phyloP scores from a whole-genome alignment of 2,797 vertebrate genomes.

The Chanos chanos region DNA sequence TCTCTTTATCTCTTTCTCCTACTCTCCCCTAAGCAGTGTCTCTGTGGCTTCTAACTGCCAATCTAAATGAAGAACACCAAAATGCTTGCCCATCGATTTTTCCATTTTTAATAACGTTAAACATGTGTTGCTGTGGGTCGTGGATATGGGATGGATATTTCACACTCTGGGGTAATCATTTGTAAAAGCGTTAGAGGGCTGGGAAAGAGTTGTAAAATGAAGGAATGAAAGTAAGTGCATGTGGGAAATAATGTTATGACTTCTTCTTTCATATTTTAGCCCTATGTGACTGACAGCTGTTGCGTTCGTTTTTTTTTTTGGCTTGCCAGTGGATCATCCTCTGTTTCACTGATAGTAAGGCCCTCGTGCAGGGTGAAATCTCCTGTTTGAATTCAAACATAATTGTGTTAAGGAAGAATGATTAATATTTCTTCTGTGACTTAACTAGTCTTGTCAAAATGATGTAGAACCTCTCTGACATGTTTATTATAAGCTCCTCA shows the following conservation, averaged over 20 bases:
- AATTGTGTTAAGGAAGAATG: too few species aligned
- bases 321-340: constrained; percentile 48
- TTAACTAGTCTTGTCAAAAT: too few species aligned
- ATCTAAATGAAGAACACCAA: constrained; percentile 48
- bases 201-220: background rate
- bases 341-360: constrained; percentile 36
- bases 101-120: constrained; percentile 34
- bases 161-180: constrained; percentile 37
- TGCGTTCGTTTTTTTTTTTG: constrained; percentile 33
- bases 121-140: constrained; percentile 24
- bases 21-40: too few species aligned
- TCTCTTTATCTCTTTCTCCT: too few species aligned
- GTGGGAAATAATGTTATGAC: constrained; percentile 28
- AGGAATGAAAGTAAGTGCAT: background rate
- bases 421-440: too few species aligned
- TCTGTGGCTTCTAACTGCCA: too few species aligned
- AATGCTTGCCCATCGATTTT: constrained; percentile 41
- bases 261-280: constrained; percentile 43
- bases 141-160: constrained; percentile 32
- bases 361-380: constrained; percentile 51
- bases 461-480: too few species aligned
- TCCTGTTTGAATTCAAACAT: constrained; percentile 65
- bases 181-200: constrained; percentile 20
- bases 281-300: constrained; percentile 56
- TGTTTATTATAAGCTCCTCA: too few species aligned